phyloP scores from a whole-genome alignment of 2,888 invertebrate genomes.

The Atherix ibis region DNA sequence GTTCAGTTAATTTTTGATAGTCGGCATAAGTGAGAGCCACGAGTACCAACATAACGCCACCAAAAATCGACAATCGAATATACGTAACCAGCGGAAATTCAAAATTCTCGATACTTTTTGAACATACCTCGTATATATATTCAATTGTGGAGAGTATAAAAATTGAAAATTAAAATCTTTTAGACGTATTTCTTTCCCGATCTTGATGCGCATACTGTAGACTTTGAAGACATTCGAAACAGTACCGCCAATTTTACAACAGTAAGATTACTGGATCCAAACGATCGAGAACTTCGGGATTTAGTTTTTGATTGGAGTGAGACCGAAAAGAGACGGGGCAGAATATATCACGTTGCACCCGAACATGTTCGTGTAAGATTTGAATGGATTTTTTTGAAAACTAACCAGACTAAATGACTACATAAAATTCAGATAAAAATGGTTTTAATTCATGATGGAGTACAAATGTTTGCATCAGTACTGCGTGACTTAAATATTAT shows the following conservation, averaged over 20 bases:
- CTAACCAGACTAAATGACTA: not conserved
- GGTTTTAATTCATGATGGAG: constrained; percentile 53
- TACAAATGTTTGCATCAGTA: constrained; percentile 47
- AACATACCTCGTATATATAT: too few species aligned
- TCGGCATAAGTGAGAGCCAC: too few species aligned
- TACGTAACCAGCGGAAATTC: too few species aligned
- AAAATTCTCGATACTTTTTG: too few species aligned
- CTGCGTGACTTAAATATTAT: constrained; percentile 29
- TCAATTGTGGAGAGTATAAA: too few species aligned
- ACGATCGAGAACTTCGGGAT: constrained; percentile 26
- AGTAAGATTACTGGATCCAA: constrained; percentile 28
- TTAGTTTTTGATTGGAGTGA: constrained; percentile 31
- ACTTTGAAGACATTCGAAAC: constrained; percentile 34
- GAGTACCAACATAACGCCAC: too few species aligned
- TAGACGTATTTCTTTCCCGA: constrained; percentile 41
- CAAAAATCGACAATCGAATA: too few species aligned
- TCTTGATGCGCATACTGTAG: constrained; percentile 33
- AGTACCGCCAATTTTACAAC: constrained; percentile 26
- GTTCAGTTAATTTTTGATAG: too few species aligned
- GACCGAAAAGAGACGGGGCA: constrained; percentile 22
- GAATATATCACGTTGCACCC: constrained; percentile 20
- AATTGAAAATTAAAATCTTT: too few species aligned
- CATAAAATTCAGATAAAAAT: constrained; percentile 39
- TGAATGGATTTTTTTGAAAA: too few species aligned
- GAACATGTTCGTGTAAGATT: constrained; percentile 20